Evolutionary conservation across 2,797 vertebrate species (phyloP), one percentile per base, ranked within the genome.

Genomic region (Catharus ustulatus): DNA sequence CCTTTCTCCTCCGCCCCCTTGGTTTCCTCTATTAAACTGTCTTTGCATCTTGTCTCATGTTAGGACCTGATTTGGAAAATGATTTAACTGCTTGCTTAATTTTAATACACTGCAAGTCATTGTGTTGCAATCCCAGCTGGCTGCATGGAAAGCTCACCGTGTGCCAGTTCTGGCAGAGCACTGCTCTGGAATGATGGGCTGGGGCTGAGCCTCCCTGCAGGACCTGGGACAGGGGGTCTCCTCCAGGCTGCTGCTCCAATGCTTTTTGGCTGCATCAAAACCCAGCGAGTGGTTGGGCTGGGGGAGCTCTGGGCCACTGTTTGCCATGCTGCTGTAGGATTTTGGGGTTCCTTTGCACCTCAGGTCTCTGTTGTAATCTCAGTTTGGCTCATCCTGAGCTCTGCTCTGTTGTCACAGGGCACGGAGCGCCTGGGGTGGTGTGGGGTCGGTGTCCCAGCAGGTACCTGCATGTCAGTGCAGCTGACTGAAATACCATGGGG

Each of bases 31-130:
- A 2, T 67, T 72, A 48, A 74, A 42, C 55, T 34, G 75, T 48
- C 63, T 79, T 86, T 75, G 61, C 63, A 84, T 85, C 67, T 86
- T 17, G 38, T 38, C 69, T 90, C 94, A 92, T 77, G 87, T 92
- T 80, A 43, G 89, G 83, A 96, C 93, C 81, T 95, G 93, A 88
- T 92, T 32, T 6, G 27, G 82, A 79, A 94, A 89, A 93, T 52
- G 3, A 66, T 87, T 86, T 93, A 88, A 79, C 71, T 74, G 13
- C 67, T 94, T 58, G 63, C 52, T 93, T 84, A 77, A 91, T 84
- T 87, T 73, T 36, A 71, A 76, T 54, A 76, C 61, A 43, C 63
- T 64, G 85, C 67, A 30, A 93, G 74, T 79, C 84, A 79, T 81
- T 59, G 91, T 94, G 90, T 76, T 88, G 93, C 93, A 95, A 84